These are phyloP conservation scores for Lates japonicus DNA, from an alignment of 2,797 vertebrate genomes.

Conservation along the genomic window DNA sequence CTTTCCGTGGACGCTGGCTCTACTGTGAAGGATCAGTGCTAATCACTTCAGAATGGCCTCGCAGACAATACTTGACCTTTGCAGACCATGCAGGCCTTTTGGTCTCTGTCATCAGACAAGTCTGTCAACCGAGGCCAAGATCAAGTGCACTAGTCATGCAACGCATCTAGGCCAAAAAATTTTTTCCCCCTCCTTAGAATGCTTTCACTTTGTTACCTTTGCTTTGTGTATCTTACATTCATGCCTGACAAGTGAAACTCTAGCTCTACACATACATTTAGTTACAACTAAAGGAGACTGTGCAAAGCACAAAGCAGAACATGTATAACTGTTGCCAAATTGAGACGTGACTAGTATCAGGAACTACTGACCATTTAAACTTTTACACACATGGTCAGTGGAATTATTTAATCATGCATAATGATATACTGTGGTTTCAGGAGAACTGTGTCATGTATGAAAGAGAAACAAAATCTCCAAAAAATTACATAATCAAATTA, in stretches of 20 bases:
- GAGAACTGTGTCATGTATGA: background rate
- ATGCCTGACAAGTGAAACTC: background rate
- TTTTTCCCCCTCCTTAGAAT: background rate
- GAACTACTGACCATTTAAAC: background rate
- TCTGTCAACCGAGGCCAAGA: constrained; percentile 27
- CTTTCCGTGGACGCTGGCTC: constrained; percentile 30
- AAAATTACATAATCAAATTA: constrained; percentile 23
- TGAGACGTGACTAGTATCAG: background rate
- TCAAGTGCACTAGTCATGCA: constrained; percentile 37
- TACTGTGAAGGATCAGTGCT: constrained; percentile 21
- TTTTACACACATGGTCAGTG: background rate
- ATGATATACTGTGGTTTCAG: background rate
- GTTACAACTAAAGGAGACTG: background rate
- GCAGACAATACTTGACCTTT: constrained; percentile 47
- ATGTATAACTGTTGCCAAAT: background rate
- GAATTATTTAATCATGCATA: background rate
- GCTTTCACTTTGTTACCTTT: constrained; percentile 19
- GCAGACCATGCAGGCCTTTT: background rate
- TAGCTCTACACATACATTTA: background rate
- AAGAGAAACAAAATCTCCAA: constrained; percentile 7
- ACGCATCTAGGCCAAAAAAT: constrained; percentile 6
- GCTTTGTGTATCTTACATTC: background rate
- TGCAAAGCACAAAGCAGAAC: background rate
- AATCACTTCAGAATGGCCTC: constrained; percentile 25
- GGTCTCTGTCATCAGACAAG: constrained; percentile 22